Evolutionary conservation across 1,140 invertebrate species (phyloP).

Genomic region (Leptonema lineaticorne): DNA sequence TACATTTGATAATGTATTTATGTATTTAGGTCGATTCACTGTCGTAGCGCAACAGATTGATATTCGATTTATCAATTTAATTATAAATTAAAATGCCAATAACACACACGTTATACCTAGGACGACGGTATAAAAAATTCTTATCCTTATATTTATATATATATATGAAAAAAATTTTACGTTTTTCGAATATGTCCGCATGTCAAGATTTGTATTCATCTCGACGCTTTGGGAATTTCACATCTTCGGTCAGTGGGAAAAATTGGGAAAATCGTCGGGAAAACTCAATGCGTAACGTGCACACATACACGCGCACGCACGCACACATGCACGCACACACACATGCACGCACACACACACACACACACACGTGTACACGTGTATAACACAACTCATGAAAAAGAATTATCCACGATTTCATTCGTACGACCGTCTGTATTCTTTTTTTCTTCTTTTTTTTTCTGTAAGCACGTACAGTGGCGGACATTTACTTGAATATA

Average conservation of each 20-base stretch:
- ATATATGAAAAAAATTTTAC: too few relatives aligned
- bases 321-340: too few relatives aligned
- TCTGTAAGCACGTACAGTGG: too few relatives aligned
- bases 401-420: conserved; percentile 9
- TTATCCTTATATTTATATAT: neutral
- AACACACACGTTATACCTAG: neutral
- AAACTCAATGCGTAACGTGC: neutral
- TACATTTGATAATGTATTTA: too few relatives aligned
- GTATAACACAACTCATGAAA: neutral
- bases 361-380: too few relatives aligned
- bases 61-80: neutral
- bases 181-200: neutral
- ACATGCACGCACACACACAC: too few relatives aligned
- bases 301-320: neutral
- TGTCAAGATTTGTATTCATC: conserved; percentile 4
- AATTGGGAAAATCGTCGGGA: neutral
- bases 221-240: neutral
- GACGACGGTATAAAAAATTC: neutral
- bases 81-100: neutral
- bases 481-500: too few relatives aligned
- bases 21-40: too few relatives aligned
- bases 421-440: neutral
- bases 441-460: neutral
- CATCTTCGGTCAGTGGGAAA: neutral
- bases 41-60: neutral